Conservation (phyloP, 2,888 invertebrate genomes). For the Philhelius pedissequus region DNA sequence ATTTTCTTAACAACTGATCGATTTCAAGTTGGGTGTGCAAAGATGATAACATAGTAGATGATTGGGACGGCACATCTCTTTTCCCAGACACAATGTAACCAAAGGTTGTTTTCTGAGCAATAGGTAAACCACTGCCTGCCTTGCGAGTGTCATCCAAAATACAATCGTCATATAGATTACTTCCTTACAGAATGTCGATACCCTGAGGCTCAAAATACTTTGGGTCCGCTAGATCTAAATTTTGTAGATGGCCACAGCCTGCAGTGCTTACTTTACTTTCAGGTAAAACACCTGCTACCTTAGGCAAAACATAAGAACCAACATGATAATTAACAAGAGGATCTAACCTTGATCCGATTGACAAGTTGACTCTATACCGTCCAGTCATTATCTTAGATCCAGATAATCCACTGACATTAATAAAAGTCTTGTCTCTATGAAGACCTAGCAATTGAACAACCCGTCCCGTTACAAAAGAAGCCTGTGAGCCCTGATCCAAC, state of each 20-base stretch:
- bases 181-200: neutral
- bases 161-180: no score
- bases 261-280: neutral
- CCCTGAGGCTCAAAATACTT: neutral
- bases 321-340: no score
- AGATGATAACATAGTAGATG: neutral
- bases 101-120: slow-evolving; percentile 17
- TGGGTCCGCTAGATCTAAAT: neutral
- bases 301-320: neutral
- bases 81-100: slow-evolving; percentile 45
- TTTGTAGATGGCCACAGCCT: neutral
- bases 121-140: no score
- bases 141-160: no score
- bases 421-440: no score
- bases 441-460: no score
- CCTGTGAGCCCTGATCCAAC: slow-evolving; percentile 18
- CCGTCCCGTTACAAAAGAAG: slow-evolving; percentile 7
- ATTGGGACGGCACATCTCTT: neutral
- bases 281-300: neutral
- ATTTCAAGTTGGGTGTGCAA: neutral
- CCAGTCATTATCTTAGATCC: no score
- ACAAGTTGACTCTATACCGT: no score
- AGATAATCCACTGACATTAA: no score
- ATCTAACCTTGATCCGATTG: no score
- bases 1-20: no score